Percentiles rank a stretch among this genome's conserved stretches.
Conservation (phyloP, 2,888 invertebrate species). For the Halocaridina rubra region DNA sequence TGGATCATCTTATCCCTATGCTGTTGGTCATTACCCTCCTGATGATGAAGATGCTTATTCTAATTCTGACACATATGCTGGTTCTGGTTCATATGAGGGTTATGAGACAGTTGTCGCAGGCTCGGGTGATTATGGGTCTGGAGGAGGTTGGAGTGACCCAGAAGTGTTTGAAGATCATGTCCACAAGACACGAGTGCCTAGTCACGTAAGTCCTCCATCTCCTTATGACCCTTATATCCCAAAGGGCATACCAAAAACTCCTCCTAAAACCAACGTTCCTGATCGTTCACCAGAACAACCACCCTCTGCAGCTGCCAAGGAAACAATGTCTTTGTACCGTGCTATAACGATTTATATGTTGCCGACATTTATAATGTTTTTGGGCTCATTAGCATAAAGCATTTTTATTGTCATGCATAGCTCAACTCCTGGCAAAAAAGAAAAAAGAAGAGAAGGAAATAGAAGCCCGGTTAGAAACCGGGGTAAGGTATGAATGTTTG, state of each 20-base stretch:
- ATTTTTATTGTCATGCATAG: not conserved
- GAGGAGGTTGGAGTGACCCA: not conserved
- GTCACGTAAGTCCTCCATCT: not conserved
- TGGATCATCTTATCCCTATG: not conserved
- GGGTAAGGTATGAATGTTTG: not conserved
- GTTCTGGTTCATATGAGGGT: not conserved
- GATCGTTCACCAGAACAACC: conserved; percentile 28
- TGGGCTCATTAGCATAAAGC: conserved; percentile 61
- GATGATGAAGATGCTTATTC: conserved; percentile 62
- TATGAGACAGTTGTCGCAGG: conserved; percentile 9
- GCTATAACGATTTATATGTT: conserved; percentile 63
- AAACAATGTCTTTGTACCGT: conserved; percentile 62
- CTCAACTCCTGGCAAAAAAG: not conserved
- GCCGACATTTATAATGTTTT: conserved; percentile 62
- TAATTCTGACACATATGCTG: not conserved
- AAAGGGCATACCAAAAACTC: not conserved
- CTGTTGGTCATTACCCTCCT: conserved; percentile 46
- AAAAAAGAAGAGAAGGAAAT: no score
- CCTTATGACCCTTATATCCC: not conserved
- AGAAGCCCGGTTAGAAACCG: no score
- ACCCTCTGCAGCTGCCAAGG: conserved; percentile 53
- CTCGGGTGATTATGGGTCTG: conserved; percentile 31
- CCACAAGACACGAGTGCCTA: not conserved
- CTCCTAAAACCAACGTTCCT: conserved; percentile 16
- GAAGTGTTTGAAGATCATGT: conserved; percentile 1